phyloP scores from a whole-genome alignment of 2,113 vertebrate species.

The Phalacrocorax pelagicus region DNA sequence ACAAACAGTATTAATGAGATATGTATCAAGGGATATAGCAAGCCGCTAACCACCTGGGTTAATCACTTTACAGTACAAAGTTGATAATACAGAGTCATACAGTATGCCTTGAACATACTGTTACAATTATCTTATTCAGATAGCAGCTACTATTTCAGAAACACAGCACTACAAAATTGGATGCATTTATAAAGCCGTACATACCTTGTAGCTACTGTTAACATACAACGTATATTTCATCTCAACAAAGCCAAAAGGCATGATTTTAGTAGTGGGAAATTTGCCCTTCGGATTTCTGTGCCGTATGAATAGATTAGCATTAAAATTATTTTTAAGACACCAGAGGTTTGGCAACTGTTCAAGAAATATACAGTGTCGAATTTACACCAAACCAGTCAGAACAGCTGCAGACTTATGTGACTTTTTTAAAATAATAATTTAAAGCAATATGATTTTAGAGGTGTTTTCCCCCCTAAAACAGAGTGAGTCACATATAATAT shows the following conservation, averaged over 20 bases:
- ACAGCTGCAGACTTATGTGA: neutral
- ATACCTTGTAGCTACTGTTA: neutral
- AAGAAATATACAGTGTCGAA: neutral
- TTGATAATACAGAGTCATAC: neutral
- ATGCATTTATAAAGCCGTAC: neutral
- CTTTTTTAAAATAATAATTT: neutral
- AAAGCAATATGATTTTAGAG: neutral
- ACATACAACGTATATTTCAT: neutral
- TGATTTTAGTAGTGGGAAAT: neutral
- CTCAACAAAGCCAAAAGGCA: neutral
- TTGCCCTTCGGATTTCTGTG: neutral
- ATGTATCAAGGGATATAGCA: constrained; percentile 49
- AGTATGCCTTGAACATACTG: neutral
- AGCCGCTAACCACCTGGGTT: constrained; percentile 65
- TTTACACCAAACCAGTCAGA: neutral
- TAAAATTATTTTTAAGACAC: constrained; percentile 19
- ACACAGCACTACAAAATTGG: neutral
- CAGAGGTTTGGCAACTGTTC: constrained; percentile 19
- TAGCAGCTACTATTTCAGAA: neutral
- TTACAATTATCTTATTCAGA: constrained; percentile 2
- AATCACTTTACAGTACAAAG: constrained; percentile 52
- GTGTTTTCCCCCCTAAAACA: neutral
- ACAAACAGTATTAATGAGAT: constrained; percentile 70
- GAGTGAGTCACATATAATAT: neutral
- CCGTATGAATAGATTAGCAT: constrained; percentile 28